phyloP scores from a whole-genome alignment of 2,888 invertebrate species.

The Pycnomerus fuliginosus region DNA sequence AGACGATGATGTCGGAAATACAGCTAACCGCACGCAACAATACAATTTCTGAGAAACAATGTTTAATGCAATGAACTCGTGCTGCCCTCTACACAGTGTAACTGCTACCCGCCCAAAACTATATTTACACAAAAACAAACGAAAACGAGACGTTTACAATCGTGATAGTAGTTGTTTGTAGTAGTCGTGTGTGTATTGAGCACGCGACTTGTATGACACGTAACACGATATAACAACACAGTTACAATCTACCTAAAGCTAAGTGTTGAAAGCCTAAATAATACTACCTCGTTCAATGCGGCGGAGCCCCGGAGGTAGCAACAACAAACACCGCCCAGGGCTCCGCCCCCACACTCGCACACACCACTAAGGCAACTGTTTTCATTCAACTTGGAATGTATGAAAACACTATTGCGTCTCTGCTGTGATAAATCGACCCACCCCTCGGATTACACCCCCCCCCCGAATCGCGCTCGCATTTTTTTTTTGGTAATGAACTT shows the following conservation, averaged over 20 bases:
- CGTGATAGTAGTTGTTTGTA: slow-evolving; percentile 45
- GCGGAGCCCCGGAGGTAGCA: slow-evolving; percentile 27
- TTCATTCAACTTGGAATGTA: slow-evolving; percentile 54
- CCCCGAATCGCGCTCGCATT: slow-evolving; percentile 4
- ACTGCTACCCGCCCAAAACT: slow-evolving; percentile 34
- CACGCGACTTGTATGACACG: slow-evolving; percentile 52
- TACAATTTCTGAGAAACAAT: slow-evolving; percentile 10
- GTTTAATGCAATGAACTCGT: slow-evolving; percentile 17
- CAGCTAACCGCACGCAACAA: slow-evolving; percentile 24
- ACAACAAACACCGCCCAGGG: slow-evolving; percentile 34
- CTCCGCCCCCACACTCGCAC: slow-evolving; percentile 24
- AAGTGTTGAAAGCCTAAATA: slow-evolving; percentile 55
- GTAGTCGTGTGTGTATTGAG: slow-evolving; percentile 54
- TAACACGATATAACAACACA: slow-evolving; percentile 56
- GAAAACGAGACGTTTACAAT: slow-evolving; percentile 46
- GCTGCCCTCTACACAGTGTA: slow-evolving; percentile 26
- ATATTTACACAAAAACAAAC: slow-evolving; percentile 47
- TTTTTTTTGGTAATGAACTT: slow-evolving; percentile 24
- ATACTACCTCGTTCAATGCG: slow-evolving; percentile 49
- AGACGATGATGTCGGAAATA: slow-evolving; percentile 39
- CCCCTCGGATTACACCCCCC: slow-evolving; percentile 3
- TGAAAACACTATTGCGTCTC: slow-evolving; percentile 51
- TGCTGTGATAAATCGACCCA: slow-evolving; percentile 18
- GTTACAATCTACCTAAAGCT: slow-evolving; percentile 56
- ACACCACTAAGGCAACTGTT: slow-evolving; percentile 53